Conservation (phyloP, 2,113 vertebrate genomes). For the Anarrhichthys ocellatus region DNA sequence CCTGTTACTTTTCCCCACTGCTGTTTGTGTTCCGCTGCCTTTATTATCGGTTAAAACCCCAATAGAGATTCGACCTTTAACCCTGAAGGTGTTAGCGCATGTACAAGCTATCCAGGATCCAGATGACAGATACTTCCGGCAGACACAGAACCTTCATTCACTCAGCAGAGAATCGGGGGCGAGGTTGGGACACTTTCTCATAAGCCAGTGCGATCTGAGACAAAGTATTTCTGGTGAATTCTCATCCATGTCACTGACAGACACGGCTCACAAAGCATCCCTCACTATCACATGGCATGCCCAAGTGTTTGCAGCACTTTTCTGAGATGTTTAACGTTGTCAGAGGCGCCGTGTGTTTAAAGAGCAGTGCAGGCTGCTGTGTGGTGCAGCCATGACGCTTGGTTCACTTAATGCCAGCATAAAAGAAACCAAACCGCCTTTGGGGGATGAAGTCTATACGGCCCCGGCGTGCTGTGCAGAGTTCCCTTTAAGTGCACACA, state of each 20-base stretch:
- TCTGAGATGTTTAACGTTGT: background rate
- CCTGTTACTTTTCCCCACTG: background rate
- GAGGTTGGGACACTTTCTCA: background rate
- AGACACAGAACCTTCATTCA: background rate
- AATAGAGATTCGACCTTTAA: background rate
- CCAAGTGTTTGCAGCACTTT: background rate
- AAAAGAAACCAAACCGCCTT: constrained; percentile 11
- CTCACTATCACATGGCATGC: too few relatives aligned
- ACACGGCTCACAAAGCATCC: background rate
- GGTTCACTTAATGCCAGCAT: constrained; percentile 23
- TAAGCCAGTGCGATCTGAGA: background rate
- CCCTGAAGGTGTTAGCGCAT: background rate
- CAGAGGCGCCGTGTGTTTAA: background rate
- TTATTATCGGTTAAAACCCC: background rate
- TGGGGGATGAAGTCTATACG: constrained; percentile 11
- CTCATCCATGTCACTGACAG: background rate
- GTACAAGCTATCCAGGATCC: background rate
- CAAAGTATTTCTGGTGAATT: background rate
- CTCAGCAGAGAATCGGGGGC: background rate
- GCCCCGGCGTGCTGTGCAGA: background rate
- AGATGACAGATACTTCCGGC: background rate
- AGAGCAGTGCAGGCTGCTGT: background rate
- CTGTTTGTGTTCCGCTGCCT: background rate
- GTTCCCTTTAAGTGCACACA: background rate
- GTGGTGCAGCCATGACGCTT: background rate